phyloP scores from a whole-genome alignment of 30 jellyfish, hydroid and myxozoan genomes.

The Hydractinia echinata region DNA sequence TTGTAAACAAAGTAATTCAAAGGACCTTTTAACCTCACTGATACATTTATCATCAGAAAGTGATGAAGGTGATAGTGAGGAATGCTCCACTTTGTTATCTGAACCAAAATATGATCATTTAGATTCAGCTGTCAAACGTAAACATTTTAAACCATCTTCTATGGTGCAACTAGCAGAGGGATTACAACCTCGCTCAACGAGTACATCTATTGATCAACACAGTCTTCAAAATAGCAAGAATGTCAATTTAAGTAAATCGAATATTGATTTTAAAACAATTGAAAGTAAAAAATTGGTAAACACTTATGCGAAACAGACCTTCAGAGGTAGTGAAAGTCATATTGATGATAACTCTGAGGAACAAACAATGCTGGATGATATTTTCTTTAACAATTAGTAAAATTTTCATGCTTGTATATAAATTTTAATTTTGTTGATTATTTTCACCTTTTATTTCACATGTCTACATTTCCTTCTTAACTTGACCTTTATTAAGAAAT shows the following conservation, averaged over 20 bases:
- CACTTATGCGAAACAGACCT: too few relatives aligned
- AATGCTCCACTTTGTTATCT: not conserved
- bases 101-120: not conserved
- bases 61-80: not conserved
- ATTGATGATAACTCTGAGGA: too few relatives aligned
- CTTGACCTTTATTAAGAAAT: too few relatives aligned
- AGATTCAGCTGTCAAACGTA: conserved; percentile 13
- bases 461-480: too few relatives aligned
- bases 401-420: too few relatives aligned
- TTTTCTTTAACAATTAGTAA: too few relatives aligned
- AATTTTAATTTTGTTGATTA: too few relatives aligned
- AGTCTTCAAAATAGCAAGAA: not conserved
- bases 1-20: not conserved
- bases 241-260: not conserved
- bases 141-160: conserved; percentile 21
- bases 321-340: too few relatives aligned
- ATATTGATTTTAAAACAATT: too few relatives aligned
- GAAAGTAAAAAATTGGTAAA: too few relatives aligned
- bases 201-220: conserved; percentile 24
- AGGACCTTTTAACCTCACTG: not conserved
- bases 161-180: conserved; percentile 19
- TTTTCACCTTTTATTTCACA: too few relatives aligned
- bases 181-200: conserved; percentile 18
- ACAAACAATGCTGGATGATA: too few relatives aligned
- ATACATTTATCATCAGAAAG: conserved; percentile 7